Conservation (phyloP, 2,888 invertebrate species). For the Lycaena phlaeas region DNA sequence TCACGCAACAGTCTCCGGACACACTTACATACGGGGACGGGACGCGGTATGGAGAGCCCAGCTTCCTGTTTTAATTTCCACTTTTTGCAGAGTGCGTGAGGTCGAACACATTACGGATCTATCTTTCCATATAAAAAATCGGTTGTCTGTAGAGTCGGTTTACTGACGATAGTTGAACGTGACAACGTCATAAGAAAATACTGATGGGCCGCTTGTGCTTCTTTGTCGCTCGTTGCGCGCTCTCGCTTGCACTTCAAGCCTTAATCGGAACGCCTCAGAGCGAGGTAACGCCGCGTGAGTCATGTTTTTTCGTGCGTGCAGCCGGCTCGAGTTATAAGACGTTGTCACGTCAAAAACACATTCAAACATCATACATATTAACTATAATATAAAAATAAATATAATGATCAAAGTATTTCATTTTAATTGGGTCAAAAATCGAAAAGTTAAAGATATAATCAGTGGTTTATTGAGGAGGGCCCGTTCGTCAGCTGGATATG, state of each 20-base stretch:
- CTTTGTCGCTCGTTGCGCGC: too few relatives aligned
- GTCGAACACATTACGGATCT: constrained; percentile 31
- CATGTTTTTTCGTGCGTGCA: too few relatives aligned
- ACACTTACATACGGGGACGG: constrained; percentile 23
- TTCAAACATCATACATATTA: background rate
- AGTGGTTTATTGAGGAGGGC: constrained; percentile 14
- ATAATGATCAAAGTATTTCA: background rate
- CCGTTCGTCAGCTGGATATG: constrained; percentile 17
- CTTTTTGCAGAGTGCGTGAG: constrained; percentile 44
- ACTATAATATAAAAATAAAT: background rate
- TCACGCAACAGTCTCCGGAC: constrained; percentile 51
- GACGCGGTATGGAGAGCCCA: constrained; percentile 42
- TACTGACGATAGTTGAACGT: too few relatives aligned
- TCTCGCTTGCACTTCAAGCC: too few relatives aligned
- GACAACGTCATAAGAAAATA: too few relatives aligned
- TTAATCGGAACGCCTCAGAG: too few relatives aligned
- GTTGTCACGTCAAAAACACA: too few relatives aligned
- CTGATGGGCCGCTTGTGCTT: too few relatives aligned
- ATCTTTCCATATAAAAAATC: background rate
- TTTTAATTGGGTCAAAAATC: constrained; percentile 12
- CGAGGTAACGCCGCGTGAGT: too few relatives aligned
- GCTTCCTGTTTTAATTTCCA: constrained; percentile 50
- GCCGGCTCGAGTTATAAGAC: too few relatives aligned
- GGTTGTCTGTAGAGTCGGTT: too few relatives aligned
- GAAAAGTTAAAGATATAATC: constrained; percentile 13